A percentile compares a stretch with the other conserved stretches of the same genome.
Evolutionary conservation across 2,797 vertebrate species (phyloP).

Genomic region (Melanotaenia parkinsoni): DNA sequence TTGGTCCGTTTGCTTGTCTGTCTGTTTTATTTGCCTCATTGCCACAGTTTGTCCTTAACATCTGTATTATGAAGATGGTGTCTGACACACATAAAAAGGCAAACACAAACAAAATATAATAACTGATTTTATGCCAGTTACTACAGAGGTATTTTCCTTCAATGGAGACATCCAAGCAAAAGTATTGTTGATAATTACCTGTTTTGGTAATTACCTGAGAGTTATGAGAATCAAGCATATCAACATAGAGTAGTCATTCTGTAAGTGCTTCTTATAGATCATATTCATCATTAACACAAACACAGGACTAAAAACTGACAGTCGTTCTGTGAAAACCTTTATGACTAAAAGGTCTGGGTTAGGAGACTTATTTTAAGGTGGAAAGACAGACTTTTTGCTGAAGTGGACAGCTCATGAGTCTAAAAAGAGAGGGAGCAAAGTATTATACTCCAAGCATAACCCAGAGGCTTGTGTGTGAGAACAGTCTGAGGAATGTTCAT

Average conservation of each 20-base stretch:
- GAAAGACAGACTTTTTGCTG: conserved; percentile 56
- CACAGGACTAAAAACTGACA: conserved; percentile 49
- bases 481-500: conserved; percentile 82
- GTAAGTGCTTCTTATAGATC: neutral
- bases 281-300: conserved; percentile 65
- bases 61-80: neutral
- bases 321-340: conserved; percentile 62
- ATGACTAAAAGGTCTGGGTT: conserved; percentile 42
- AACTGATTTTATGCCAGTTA: neutral
- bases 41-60: neutral
- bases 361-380: conserved; percentile 47
- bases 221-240: conserved; percentile 45
- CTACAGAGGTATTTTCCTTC: neutral
- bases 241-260: conserved; percentile 44
- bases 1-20: conserved; percentile 33
- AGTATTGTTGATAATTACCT: no score
- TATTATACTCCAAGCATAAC: conserved; percentile 65
- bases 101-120: neutral
- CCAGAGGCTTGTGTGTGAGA: conserved; percentile 69
- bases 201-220: neutral
- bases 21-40: conserved; percentile 11
- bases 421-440: conserved; percentile 49
- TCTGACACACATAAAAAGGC: neutral
- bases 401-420: conserved; percentile 59
- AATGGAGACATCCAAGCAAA: neutral